Conservation (phyloP, 2,113 vertebrate species). For the Chitala chitala region DNA sequence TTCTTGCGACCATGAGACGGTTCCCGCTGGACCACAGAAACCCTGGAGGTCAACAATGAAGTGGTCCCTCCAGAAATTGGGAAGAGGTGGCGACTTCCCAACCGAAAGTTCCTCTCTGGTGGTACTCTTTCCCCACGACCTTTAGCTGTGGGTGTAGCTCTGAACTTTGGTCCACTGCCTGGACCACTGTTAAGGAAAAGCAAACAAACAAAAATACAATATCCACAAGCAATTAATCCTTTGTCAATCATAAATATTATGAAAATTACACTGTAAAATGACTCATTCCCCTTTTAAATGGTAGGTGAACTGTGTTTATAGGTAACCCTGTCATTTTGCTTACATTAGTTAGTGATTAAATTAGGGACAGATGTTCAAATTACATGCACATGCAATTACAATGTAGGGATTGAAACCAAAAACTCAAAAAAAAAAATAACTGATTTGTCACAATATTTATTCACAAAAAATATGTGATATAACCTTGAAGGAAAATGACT, state of each 20-base stretch:
- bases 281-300: neutral
- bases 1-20: constrained; percentile 41
- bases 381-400: neutral
- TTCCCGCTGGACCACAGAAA: constrained; percentile 41
- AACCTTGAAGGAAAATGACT: neutral
- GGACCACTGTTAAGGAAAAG: constrained; percentile 64
- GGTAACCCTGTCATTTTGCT: neutral
- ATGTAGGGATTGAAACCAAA: too few relatives aligned
- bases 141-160: constrained; percentile 61
- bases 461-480: neutral
- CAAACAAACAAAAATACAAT: neutral
- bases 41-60: constrained; percentile 36
- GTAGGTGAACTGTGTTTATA: constrained; percentile 1
- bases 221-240: constrained; percentile 14
- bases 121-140: constrained; percentile 57
- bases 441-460: neutral
- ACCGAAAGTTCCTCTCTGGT: constrained; percentile 54
- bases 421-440: neutral
- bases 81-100: constrained; percentile 45
- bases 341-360: constrained; percentile 13
- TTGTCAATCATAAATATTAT: neutral
- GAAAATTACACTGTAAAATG: neutral
- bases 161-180: constrained; percentile 63
- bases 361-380: constrained; percentile 15
- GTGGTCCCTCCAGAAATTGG: constrained; percentile 43